phyloP scores from a whole-genome alignment of 2,888 invertebrate species.

The Ernsta delagoae region DNA sequence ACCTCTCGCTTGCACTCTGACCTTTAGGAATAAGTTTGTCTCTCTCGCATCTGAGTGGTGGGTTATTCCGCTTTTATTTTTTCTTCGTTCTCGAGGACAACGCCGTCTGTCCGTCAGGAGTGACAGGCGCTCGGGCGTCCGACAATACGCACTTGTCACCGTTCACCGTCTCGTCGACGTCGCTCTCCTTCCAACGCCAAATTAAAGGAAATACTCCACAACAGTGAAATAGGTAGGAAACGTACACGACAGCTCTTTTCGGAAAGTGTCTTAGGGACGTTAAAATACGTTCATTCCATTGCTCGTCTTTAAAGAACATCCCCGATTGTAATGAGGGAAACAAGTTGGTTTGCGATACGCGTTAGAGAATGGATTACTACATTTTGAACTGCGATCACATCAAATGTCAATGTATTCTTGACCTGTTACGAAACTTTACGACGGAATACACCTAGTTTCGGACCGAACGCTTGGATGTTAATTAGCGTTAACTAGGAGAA shows the following conservation, averaged over 20 bases:
- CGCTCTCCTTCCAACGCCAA: conserved; percentile 57
- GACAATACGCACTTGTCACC: conserved; percentile 41
- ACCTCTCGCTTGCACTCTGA: conserved; percentile 49
- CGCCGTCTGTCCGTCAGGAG: conserved; percentile 63
- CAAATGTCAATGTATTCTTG: not conserved
- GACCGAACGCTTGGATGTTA: conserved; percentile 46
- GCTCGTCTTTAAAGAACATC: conserved; percentile 1
- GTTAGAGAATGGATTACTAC: not conserved
- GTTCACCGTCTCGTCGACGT: conserved; percentile 48
- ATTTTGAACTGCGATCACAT: not conserved
- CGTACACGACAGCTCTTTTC: conserved; percentile 44
- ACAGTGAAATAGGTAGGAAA: conserved; percentile 59
- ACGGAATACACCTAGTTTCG: not conserved
- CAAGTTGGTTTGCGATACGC: not conserved
- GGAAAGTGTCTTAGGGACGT: conserved; percentile 1
- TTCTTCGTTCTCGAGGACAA: conserved; percentile 55
- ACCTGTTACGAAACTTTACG: conserved; percentile 4
- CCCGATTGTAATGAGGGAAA: not conserved
- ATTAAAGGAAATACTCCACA: conserved; percentile 65
- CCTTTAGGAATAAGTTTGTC: conserved; percentile 43
- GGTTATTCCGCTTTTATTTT: conserved; percentile 60
- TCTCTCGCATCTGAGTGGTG: conserved; percentile 53
- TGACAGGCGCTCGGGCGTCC: conserved; percentile 60
- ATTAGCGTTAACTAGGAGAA: conserved; percentile 63
- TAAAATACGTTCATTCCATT: not conserved